Base-by-base conservation (phyloP, 2,888 invertebrate species). In the Oscheius sp. region DNA sequence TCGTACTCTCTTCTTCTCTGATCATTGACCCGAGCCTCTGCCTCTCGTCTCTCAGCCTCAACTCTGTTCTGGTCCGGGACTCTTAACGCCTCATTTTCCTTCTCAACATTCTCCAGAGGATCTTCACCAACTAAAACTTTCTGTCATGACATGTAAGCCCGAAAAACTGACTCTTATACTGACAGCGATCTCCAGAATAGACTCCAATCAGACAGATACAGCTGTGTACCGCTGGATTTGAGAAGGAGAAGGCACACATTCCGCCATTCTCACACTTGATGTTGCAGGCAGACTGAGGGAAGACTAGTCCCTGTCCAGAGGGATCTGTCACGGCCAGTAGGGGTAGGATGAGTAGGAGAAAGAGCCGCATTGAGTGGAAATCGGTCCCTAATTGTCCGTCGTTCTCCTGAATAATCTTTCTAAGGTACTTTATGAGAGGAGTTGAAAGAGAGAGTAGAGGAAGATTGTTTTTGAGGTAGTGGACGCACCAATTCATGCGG, bases 131-230 rank as follows among this genome's bases (percentile, higher is more conserved):
- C 73, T 73, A 47, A 63, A 73, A 73, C 53, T 33, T 5, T 42
- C 21, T 21, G 32, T 32, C 32, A 13, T 10, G 7, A 47, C 33
- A 65, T 21, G 21, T 21, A 0, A 21, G 21, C 35, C 9, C 53
- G 21, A 29, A 11, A 33, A 21, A 37, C 48, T 29, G 29, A 70
- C 70, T 59, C 50, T 70, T 50, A n/a, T 60, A 70, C 59, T 86
- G 81, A 58, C 86, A 86, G 13, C 82, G 75, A 7, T 84, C 83
- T 5, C 86, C 86, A 21, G 82, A 79, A 71, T 75, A 86, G 47
- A 86, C 81, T 13, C 87, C 87, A 37, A 85, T 75, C 1, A 87
- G 77, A 72, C 87, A 87, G 63, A 86, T 85, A 74, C 87, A 87
- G 13, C 83, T 81, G 73, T 87, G 87, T 7, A 76, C 59, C 10